Conservation (phyloP, 2,797 vertebrate species). For the Hydrophis major region DNA sequence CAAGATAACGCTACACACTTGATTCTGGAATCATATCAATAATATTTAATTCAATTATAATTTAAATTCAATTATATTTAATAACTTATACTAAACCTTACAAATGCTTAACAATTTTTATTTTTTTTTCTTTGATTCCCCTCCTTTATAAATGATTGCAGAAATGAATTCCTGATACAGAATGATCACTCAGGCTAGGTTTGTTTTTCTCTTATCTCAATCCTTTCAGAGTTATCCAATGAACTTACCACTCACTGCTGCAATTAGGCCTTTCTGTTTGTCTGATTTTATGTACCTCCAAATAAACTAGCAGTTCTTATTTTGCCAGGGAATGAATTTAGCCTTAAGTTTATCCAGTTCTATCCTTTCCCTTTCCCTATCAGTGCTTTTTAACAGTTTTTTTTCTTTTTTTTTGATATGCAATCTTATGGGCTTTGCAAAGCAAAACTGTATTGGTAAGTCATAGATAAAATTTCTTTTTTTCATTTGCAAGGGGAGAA, state of each 20-base stretch:
- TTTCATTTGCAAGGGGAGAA: background rate
- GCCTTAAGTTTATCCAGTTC: background rate
- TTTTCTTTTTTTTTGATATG: background rate
- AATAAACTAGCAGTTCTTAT: background rate
- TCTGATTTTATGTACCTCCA: background rate
- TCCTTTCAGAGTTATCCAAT: background rate
- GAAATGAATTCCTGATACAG: background rate
- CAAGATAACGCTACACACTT: background rate
- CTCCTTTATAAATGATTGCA: background rate
- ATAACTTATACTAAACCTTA: background rate
- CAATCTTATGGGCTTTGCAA: background rate
- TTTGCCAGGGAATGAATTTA: background rate
- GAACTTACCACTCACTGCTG: background rate
- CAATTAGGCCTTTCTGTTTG: background rate
- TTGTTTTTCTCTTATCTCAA: background rate
- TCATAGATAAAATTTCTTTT: background rate
- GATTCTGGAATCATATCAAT: background rate
- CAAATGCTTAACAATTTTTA: background rate
- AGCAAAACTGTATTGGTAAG: background rate
- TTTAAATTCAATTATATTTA: constrained; percentile 1
- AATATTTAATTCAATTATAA: background rate
- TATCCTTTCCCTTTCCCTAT: background rate
- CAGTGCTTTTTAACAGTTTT: background rate
- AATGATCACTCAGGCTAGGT: background rate
- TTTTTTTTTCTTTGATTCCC: constrained; percentile 11